Evolutionary conservation across 1,140 invertebrate species (phyloP).

Genomic region (Dreissena rostriformis): DNA sequence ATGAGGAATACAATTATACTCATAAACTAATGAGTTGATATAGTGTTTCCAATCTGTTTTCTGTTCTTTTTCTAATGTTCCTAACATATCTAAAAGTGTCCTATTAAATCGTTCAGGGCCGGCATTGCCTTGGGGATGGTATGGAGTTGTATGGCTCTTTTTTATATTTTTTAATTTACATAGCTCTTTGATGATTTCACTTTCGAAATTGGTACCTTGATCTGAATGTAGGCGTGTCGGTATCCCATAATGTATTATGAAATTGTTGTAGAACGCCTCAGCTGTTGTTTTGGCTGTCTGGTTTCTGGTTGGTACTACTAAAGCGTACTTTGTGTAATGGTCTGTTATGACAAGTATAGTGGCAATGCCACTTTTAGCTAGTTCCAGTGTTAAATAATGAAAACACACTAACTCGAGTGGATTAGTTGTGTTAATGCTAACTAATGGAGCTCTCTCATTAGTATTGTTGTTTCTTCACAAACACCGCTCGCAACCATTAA

Average conservation of each 20-base stretch:
- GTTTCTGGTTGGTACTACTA: conserved; percentile 48
- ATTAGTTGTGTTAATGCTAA: conserved; percentile 24
- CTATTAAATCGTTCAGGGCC: conserved; percentile 49
- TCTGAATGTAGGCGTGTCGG: conserved; percentile 28
- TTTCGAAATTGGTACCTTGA: conserved; percentile 53
- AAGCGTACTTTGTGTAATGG: conserved; percentile 52
- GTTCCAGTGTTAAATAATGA: conserved; percentile 28
- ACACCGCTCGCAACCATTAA: conserved; percentile 32
- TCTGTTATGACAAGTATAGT: conserved; percentile 51
- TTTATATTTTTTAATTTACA: conserved; percentile 42
- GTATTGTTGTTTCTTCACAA: conserved; percentile 15
- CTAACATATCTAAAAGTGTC: conserved; percentile 43
- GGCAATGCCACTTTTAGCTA: conserved; percentile 17
- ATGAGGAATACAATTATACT: conserved; percentile 54
- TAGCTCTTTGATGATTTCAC: conserved; percentile 33
- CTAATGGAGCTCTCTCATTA: conserved; percentile 16
- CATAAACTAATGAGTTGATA: conserved; percentile 32
- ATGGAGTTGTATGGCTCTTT: conserved; percentile 54
- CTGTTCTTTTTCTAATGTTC: conserved; percentile 38
- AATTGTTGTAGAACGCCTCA: conserved; percentile 42
- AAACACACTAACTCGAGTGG: conserved; percentile 26
- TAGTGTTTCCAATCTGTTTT: conserved; percentile 40
- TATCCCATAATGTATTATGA: conserved; percentile 38
- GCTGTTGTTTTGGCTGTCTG: conserved; percentile 52
- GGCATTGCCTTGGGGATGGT: conserved; percentile 60